Conservation (phyloP, 2,797 vertebrate genomes). For the Cynodonichthys magdalenae region DNA sequence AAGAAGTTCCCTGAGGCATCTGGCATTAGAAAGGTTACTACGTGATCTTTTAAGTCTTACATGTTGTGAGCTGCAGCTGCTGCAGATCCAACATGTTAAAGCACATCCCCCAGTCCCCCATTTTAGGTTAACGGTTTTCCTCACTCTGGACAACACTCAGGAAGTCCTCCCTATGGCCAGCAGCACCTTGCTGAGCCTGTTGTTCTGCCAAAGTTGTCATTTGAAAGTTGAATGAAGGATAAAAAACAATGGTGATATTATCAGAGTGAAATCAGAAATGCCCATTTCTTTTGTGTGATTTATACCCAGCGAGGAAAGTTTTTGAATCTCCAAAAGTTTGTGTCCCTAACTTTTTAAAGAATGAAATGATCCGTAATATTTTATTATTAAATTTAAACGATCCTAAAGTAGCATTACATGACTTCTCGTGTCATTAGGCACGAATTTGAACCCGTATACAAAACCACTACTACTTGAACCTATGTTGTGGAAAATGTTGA, state of each 20-base stretch:
- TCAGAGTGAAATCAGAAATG: not conserved
- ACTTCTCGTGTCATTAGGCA: slow-evolving; percentile 24
- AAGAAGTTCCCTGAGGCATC: not conserved
- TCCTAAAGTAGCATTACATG: slow-evolving; percentile 22
- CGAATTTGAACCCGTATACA: slow-evolving; percentile 23
- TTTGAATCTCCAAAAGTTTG: not conserved
- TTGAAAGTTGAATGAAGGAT: not conserved
- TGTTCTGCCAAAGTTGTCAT: not conserved
- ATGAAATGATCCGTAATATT: slow-evolving; percentile 32
- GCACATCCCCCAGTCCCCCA: not conserved
- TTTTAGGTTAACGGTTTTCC: not conserved
- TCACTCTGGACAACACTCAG: not conserved
- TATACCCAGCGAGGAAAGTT: not conserved
- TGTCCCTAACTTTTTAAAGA: slow-evolving; percentile 38
- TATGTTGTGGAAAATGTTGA: slow-evolving; percentile 22
- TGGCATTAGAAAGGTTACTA: not conserved
- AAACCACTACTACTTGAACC: slow-evolving; percentile 11
- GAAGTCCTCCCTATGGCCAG: not conserved
- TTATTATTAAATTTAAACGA: slow-evolving; percentile 32
- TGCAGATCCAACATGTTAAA: slow-evolving; percentile 2
- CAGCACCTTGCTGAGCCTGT: not conserved
- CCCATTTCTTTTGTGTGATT: not conserved
- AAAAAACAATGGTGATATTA: not conserved
- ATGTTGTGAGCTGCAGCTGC: slow-evolving; percentile 1
- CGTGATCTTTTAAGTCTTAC: not conserved